phyloP scores from a whole-genome alignment of 2,113 vertebrate species.

The Murina feae region DNA sequence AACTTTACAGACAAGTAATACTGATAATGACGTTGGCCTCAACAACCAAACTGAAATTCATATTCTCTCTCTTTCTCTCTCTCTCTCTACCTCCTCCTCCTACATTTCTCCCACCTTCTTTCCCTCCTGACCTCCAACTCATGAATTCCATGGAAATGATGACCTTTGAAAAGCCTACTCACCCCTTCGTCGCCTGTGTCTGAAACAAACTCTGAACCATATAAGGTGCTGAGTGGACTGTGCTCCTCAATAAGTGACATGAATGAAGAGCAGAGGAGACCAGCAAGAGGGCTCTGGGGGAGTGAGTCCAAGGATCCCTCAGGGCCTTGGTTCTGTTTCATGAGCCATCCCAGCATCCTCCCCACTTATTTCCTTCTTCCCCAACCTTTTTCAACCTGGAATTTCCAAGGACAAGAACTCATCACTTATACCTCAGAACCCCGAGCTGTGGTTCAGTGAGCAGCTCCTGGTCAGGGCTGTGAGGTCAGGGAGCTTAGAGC shows the following conservation, averaged over 20 bases:
- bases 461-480: too few relatives aligned
- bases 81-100: background rate
- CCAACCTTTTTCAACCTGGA: too few relatives aligned
- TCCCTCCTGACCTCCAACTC: background rate
- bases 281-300: background rate
- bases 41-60: background rate
- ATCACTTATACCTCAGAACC: too few relatives aligned
- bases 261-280: too few relatives aligned
- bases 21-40: background rate
- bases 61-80: background rate
- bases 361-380: background rate
- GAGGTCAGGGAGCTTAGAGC: too few relatives aligned
- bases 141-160: background rate
- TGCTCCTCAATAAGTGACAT: background rate
- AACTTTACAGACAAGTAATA: too few relatives aligned
- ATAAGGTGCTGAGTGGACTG: background rate
- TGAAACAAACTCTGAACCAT: background rate
- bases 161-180: background rate
- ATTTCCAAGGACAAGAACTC: too few relatives aligned
- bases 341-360: background rate
- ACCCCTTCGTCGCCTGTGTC: background rate
- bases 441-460: too few relatives aligned
- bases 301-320: background rate
- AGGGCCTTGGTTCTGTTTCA: background rate
- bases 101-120: background rate